phyloP scores from a whole-genome alignment of 2,797 vertebrate genomes.

The Alosa sapidissima region DNA sequence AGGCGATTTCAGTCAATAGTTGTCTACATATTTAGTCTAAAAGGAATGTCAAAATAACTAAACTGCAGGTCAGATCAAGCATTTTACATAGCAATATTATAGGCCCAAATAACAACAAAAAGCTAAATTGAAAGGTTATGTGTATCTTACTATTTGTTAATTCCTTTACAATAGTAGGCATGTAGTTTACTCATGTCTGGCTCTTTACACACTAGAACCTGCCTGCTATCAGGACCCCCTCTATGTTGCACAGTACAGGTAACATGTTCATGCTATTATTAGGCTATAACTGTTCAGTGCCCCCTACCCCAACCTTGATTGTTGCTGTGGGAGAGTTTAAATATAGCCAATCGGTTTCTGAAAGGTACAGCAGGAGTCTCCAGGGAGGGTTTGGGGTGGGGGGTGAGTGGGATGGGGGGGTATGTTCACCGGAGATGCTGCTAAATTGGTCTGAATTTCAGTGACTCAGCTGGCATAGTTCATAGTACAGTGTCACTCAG shows the following conservation, averaged over 20 bases:
- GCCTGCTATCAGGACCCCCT: background rate
- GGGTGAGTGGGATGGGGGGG: slow-evolving; percentile 31
- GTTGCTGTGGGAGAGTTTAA: slow-evolving; percentile 25
- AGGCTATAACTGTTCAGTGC: background rate
- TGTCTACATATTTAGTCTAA: background rate
- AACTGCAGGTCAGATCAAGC: background rate
- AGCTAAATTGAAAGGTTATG: background rate
- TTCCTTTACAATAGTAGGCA: background rate
- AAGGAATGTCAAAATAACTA: background rate
- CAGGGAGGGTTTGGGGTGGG: slow-evolving; percentile 20
- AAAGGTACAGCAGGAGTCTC: slow-evolving; percentile 23
- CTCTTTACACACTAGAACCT: background rate
- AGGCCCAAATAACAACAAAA: background rate
- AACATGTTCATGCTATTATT: background rate
- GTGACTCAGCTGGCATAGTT: slow-evolving; percentile 79
- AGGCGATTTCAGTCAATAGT: background rate
- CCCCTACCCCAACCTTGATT: slow-evolving; percentile 5
- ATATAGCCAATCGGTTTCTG: slow-evolving; percentile 41
- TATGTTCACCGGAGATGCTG: slow-evolving; percentile 75
- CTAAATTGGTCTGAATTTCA: slow-evolving; percentile 81
- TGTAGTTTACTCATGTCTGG: background rate
- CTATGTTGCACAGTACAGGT: background rate
- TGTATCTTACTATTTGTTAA: background rate
- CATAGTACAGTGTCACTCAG: slow-evolving; percentile 71
- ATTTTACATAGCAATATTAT: background rate